Percentiles rank a stretch among this genome's conserved stretches.
phyloP scores from a whole-genome alignment of 2,113 vertebrate species.

The Blennius ocellaris region DNA sequence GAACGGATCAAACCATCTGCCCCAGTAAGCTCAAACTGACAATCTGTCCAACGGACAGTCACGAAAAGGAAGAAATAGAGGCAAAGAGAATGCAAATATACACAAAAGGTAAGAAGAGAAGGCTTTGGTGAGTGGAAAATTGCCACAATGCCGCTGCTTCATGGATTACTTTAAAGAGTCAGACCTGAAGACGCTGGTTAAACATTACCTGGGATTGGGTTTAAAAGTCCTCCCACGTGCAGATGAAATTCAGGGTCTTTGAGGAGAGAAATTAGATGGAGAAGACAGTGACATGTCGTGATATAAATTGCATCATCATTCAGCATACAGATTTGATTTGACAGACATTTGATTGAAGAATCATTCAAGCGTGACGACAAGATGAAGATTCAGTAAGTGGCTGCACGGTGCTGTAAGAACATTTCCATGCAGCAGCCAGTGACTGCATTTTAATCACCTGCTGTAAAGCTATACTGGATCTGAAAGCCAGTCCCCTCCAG shows the following conservation, averaged over 20 bases:
- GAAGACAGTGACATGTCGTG: neutral
- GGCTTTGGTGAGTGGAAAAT: no score
- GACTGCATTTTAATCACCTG: slow-evolving; percentile 81
- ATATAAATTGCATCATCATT: neutral
- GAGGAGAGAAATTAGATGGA: slow-evolving; percentile 64
- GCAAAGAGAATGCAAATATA: neutral
- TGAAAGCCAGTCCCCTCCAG: slow-evolving; percentile 93
- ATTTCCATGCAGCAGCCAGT: neutral
- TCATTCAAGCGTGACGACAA: neutral
- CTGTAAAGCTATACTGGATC: slow-evolving; percentile 93
- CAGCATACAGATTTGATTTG: no score
- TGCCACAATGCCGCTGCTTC: no score
- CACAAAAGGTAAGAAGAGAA: no score
- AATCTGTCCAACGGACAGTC: slow-evolving; percentile 81
- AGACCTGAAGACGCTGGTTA: no score
- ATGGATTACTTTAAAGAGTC: no score
- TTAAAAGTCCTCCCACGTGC: slow-evolving; percentile 95
- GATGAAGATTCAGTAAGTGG: neutral
- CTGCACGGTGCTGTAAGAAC: neutral
- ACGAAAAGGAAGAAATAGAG: slow-evolving; percentile 8
- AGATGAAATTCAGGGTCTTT: slow-evolving; percentile 95
- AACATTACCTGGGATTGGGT: slow-evolving; percentile 93
- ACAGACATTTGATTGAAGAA: neutral
- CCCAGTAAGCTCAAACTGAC: slow-evolving; percentile 93
- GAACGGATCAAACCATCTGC: slow-evolving; percentile 93